Percentiles rank a stretch among this genome's conserved stretches.
These are phyloP conservation scores for Lucilia cuprina DNA, from an alignment of 1,140 invertebrate genomes.

Conservation along the genomic window DNA sequence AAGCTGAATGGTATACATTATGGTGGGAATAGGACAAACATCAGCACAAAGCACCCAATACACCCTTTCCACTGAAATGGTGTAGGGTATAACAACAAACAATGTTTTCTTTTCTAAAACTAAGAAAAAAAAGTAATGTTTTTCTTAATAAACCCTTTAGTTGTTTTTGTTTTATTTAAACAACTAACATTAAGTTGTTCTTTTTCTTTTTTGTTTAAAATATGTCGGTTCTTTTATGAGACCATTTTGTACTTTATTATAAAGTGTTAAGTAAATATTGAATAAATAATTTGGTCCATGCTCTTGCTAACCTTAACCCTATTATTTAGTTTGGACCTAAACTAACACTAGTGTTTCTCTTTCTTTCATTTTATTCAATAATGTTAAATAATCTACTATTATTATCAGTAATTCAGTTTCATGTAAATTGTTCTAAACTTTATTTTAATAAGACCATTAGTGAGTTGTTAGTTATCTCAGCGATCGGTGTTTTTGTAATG, in stretches of 20 bases:
- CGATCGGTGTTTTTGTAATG: not conserved
- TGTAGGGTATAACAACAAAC: too few species aligned
- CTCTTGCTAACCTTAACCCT: not conserved
- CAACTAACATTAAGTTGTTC: not conserved
- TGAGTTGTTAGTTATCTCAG: not conserved
- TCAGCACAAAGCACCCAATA: too few species aligned
- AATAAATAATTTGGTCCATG: not conserved
- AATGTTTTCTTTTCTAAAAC: not conserved
- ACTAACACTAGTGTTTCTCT: not conserved
- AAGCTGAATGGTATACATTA: too few species aligned
- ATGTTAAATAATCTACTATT: not conserved
- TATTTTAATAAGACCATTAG: constrained; percentile 1
- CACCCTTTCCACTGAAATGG: too few species aligned
- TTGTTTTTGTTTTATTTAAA: not conserved
- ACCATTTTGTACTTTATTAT: not conserved
- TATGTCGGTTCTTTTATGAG: not conserved
- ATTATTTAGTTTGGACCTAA: not conserved
- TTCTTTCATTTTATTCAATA: not conserved
- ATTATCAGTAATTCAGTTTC: too few species aligned
- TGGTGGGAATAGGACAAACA: too few species aligned
- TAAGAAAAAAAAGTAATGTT: not conserved
- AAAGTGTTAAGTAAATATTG: not conserved
- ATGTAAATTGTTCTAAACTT: not conserved
- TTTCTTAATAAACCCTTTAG: not conserved
- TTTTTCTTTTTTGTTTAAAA: too few species aligned